A percentile compares a stretch with the other conserved stretches of the same genome.
Evolutionary conservation across 2,888 invertebrate genomes (phyloP).

Genomic region (Oligia fasciuncula): DNA sequence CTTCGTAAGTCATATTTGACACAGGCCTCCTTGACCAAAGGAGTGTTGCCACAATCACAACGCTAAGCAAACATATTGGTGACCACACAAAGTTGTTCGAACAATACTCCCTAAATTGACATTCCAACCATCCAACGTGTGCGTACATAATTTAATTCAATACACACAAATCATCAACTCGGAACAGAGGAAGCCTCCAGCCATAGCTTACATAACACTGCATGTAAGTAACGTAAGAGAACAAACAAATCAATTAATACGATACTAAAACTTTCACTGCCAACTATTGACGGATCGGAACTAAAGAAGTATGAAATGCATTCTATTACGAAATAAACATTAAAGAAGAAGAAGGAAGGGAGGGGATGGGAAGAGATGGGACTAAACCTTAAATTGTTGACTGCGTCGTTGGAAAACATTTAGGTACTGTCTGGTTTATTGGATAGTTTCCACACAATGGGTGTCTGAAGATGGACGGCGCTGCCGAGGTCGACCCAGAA

Average conservation of each 20-base stretch:
- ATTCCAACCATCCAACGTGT: neutral
- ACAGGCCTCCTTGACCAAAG: too few species aligned
- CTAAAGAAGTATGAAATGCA: slow-evolving; percentile 6
- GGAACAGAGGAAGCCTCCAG: slow-evolving; percentile 4
- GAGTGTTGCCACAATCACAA: neutral
- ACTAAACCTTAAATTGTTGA: neutral
- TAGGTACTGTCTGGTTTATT: too few species aligned
- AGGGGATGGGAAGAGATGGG: too few species aligned
- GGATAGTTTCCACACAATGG: too few species aligned
- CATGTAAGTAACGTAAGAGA: slow-evolving; percentile 30
- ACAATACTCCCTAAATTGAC: neutral
- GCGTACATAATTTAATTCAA: slow-evolving; percentile 2
- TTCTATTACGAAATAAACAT: neutral
- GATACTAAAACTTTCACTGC: slow-evolving; percentile 40
- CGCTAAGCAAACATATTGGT: neutral
- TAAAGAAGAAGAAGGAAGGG: neutral
- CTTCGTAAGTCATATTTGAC: too few species aligned
- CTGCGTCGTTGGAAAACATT: neutral
- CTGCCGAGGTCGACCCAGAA: too few species aligned
- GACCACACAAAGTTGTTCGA: neutral
- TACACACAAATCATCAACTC: slow-evolving; percentile 9
- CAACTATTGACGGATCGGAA: slow-evolving; percentile 13
- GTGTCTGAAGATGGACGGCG: too few species aligned
- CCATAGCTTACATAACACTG: slow-evolving; percentile 27
- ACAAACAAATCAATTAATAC: slow-evolving; percentile 51